Conservation (phyloP, 2,888 invertebrate genomes). For the Pogonocherus hispidulus region DNA sequence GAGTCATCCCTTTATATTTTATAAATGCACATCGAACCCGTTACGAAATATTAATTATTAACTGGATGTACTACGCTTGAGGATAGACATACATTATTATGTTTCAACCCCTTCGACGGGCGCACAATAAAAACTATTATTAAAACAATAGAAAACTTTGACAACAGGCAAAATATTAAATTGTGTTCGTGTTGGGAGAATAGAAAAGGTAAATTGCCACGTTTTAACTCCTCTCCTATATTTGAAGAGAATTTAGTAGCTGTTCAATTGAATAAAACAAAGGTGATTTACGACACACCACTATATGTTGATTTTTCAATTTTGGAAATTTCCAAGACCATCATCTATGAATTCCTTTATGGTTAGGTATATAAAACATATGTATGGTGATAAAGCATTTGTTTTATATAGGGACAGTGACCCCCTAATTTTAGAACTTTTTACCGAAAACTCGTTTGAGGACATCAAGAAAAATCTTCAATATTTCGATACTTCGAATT, state of each 20-base stretch:
- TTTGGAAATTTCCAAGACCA: conserved; percentile 4
- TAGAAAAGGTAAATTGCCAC: neutral
- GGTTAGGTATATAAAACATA: neutral
- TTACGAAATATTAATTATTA: no score
- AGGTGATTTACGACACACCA: neutral
- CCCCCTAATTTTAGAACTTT: neutral
- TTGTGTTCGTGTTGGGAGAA: neutral
- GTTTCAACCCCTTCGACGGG: no score
- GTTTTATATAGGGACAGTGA: neutral
- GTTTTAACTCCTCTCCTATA: conserved; percentile 57
- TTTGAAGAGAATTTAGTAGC: conserved; percentile 23
- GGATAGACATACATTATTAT: no score
- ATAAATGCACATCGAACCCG: no score
- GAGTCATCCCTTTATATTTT: no score
- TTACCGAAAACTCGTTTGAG: neutral
- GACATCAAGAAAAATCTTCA: neutral
- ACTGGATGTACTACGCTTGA: no score
- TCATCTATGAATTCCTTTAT: neutral
- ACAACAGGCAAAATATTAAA: conserved; percentile 1
- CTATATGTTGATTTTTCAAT: neutral
- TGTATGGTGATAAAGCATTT: neutral
- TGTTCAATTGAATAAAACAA: conserved; percentile 9
- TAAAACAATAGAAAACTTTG: neutral
- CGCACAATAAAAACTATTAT: no score
- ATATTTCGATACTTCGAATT: neutral